These are phyloP conservation scores for Aromia moschata DNA, from an alignment of 2,888 invertebrate species.

Conservation along the genomic window DNA sequence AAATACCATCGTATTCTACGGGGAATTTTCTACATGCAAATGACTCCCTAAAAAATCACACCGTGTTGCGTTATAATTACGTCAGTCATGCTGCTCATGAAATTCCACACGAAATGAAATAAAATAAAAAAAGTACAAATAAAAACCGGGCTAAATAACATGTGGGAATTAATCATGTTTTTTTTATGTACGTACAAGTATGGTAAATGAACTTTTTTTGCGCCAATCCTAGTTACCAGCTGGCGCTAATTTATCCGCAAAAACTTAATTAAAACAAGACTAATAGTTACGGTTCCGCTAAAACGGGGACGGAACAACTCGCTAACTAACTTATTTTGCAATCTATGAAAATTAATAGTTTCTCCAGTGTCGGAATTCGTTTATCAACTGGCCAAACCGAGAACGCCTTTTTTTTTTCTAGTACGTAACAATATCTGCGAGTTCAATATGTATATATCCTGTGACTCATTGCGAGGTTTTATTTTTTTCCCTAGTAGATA, in stretches of 20 bases:
- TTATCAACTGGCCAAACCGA: background rate
- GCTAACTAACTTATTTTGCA: slow-evolving; percentile 10
- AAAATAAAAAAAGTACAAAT: background rate
- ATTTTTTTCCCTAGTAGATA: too few species aligned
- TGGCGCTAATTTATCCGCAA: slow-evolving; percentile 29
- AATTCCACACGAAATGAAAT: too few species aligned
- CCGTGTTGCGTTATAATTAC: too few species aligned
- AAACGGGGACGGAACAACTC: slow-evolving; percentile 5
- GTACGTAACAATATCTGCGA: background rate
- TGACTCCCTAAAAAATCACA: too few species aligned
- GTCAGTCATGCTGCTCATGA: too few species aligned
- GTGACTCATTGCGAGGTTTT: too few species aligned
- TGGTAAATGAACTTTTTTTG: slow-evolving; percentile 11
- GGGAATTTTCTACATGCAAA: too few species aligned
- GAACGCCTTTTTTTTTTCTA: background rate
- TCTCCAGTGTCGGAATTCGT: background rate
- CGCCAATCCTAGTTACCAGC: slow-evolving; percentile 4
- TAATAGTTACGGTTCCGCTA: slow-evolving; percentile 20
- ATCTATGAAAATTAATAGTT: slow-evolving; percentile 12
- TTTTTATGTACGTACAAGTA: slow-evolving; percentile 3
- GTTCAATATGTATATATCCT: too few species aligned
- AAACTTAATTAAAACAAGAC: slow-evolving; percentile 26
- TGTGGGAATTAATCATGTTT: slow-evolving; percentile 5
- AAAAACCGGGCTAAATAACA: slow-evolving; percentile 12
- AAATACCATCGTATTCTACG: too few species aligned